Evolutionary conservation across 2,797 vertebrate species (phyloP), one percentile per base, ranked within the genome.

Genomic region (Gymnocypris eckloni): DNA sequence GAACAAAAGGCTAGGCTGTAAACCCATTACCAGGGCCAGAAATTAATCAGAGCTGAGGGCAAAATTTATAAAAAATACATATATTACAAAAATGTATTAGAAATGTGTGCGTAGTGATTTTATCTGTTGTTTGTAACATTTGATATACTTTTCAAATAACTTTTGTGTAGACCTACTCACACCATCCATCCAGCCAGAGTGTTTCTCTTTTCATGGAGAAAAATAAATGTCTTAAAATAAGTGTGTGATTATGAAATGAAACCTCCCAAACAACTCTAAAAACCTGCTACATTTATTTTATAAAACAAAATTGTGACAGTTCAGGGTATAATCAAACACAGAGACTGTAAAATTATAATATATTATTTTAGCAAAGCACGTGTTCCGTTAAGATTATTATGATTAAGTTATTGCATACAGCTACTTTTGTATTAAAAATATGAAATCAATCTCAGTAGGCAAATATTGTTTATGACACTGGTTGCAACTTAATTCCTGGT

Each of bases 361-460:
- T 41, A 41, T 78, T 41, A 41, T 59, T 78, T 37, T 41, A 78
- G 76, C 59, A 66, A 66, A 79, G 8, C 59, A 48, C 20, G 13
- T 20, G 77, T 45, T 79, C 12, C 61, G n/a, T 43, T 45, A 22
- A 33, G 9, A 41, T 6, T 33, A 33, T 33, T 33, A 33, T 33
- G 2, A 33, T 33, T 33, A 33, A 3, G 33, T 33, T 22, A 22
- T 39, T 59, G 52, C 15, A 41, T 78, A 78, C 6, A n/a, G 52
- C 37, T 59, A 59, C 54, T 25, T 78, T 78, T 41, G 4, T 41
- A 41, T 59, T 5, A 25, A 39, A 52, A 77, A 39, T 4, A n/a
- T 13, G 15, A 45, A 45, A 45, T 25, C 10, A 73, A 43, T 41
- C 37, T 37, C 54, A 41, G 37, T 56, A 22, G 22, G 39, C 13